Percentiles rank a stretch among this genome's conserved stretches.
These are phyloP conservation scores for Paraescarpia echinospica DNA, from an alignment of 1,140 invertebrate genomes.

Conservation along the genomic window DNA sequence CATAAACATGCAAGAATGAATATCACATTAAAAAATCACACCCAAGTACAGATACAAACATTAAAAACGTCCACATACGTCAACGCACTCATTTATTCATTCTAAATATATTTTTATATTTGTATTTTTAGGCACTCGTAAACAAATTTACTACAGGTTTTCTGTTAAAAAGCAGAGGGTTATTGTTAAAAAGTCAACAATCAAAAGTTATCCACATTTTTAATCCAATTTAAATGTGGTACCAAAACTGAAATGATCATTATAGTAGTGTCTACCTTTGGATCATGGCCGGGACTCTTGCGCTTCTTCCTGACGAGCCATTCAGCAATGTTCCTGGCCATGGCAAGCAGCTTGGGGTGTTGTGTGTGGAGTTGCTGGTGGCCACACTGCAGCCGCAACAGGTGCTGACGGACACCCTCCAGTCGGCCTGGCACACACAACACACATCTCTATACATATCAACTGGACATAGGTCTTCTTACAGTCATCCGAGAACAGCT, in stretches of 20 bases:
- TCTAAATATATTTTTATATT: too few relatives aligned
- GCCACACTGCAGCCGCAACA: neutral
- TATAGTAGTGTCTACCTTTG: slow-evolving; percentile 21
- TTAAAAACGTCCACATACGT: too few relatives aligned
- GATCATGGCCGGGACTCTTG: slow-evolving; percentile 18
- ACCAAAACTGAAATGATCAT: too few relatives aligned
- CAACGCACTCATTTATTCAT: too few relatives aligned
- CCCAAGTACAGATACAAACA: too few relatives aligned
- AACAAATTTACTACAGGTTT: neutral
- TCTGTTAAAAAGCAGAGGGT: neutral
- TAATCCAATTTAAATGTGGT: too few relatives aligned
- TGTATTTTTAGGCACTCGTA: too few relatives aligned
- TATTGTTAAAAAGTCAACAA: too few relatives aligned
- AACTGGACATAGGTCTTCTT: neutral
- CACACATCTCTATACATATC: neutral
- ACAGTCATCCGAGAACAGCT: too few relatives aligned
- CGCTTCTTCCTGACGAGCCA: slow-evolving; percentile 26
- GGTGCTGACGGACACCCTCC: neutral
- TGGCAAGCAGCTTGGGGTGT: slow-evolving; percentile 22
- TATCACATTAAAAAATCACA: too few relatives aligned
- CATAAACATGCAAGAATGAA: too few relatives aligned
- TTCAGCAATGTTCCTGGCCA: slow-evolving; percentile 16
- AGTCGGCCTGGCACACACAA: neutral
- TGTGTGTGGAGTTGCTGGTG: neutral
- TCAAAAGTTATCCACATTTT: too few relatives aligned